Evolutionary conservation across 2,888 invertebrate genomes (phyloP).

Genomic region (Abrostola triplasia): DNA sequence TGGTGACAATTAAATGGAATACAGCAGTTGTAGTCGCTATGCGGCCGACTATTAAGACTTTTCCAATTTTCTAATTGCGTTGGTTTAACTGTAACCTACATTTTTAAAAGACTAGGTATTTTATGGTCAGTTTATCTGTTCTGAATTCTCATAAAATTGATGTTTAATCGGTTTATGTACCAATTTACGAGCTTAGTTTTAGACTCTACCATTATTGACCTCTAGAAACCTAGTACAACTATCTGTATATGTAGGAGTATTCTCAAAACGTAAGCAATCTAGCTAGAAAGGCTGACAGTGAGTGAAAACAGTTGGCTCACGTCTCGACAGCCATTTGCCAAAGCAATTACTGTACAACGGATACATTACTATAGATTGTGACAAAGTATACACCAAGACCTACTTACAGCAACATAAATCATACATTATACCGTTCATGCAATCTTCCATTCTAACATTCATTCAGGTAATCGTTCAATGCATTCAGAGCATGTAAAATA

Average conservation of each 20-base stretch:
- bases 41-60: background rate
- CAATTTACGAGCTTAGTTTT: too few relatives aligned
- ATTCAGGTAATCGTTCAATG: too few relatives aligned
- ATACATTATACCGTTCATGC: too few relatives aligned
- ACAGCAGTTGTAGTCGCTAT: background rate
- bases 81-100: background rate
- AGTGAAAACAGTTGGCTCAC: slow-evolving; percentile 35
- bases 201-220: too few relatives aligned
- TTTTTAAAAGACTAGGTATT: background rate
- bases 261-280: background rate
- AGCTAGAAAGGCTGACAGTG: slow-evolving; percentile 25
- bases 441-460: too few relatives aligned
- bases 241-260: background rate
- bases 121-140: background rate
- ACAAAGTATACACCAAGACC: background rate
- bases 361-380: slow-evolving; percentile 8
- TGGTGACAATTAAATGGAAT: background rate
- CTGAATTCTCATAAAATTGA: background rate
- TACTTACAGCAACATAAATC: too few relatives aligned
- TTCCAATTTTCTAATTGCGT: background rate
- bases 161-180: too few relatives aligned
- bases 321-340: slow-evolving; percentile 21
- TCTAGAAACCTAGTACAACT: background rate
- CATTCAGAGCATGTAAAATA: too few relatives aligned
- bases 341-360: slow-evolving; percentile 26